These are phyloP conservation scores for Peromyscus californicus DNA, from an alignment of 2,113 vertebrate genomes.

Conservation along the genomic window DNA sequence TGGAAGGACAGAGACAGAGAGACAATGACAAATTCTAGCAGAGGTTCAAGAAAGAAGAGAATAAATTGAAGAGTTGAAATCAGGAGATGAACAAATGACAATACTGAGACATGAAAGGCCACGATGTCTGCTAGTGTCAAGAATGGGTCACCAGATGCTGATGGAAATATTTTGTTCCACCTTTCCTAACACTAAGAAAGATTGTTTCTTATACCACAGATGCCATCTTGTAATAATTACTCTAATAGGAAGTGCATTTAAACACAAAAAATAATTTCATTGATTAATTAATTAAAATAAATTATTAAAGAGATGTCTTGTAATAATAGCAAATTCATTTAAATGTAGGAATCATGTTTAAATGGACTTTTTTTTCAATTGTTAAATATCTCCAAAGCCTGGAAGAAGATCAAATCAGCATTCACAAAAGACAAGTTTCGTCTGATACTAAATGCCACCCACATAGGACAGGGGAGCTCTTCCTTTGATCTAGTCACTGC, in stretches of 20 bases:
- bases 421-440: neutral
- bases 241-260: neutral
- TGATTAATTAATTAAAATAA: neutral
- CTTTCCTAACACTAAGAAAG: neutral
- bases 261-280: neutral
- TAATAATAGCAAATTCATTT: neutral
- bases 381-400: neutral
- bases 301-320: neutral
- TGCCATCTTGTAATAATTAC: neutral
- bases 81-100: neutral
- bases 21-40: neutral
- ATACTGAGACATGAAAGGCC: neutral
- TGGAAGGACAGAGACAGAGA: fast-evolving
- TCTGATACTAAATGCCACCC: neutral
- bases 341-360: neutral
- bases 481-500: neutral
- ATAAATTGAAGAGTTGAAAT: neutral
- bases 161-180: neutral
- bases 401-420: neutral
- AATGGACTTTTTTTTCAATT: neutral
- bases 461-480: neutral
- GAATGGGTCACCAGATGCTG: no score
- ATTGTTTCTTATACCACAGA: neutral
- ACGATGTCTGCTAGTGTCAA: neutral
- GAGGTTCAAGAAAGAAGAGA: neutral